phyloP scores from a whole-genome alignment of 1,140 invertebrate species.

The Centruroides sculpturatus region DNA sequence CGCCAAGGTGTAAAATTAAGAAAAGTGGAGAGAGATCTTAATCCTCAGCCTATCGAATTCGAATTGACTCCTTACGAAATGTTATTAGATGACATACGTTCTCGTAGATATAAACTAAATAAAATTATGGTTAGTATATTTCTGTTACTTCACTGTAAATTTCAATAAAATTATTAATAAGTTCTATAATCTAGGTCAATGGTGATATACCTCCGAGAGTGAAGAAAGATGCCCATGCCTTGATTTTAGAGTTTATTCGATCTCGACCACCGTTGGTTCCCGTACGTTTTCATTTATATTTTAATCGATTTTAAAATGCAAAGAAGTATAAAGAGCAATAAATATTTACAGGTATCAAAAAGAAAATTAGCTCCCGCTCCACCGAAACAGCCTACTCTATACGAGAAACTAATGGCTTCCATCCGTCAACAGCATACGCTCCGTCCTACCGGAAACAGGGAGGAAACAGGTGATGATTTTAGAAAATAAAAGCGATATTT shows the following conservation, averaged over 20 bases:
- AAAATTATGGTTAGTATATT: constrained; percentile 29
- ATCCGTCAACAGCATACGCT: constrained; percentile 55
- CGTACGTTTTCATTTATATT: constrained; percentile 37
- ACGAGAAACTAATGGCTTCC: constrained; percentile 74
- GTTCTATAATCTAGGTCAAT: constrained; percentile 39
- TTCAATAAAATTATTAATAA: not conserved
- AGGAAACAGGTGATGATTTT: not conserved
- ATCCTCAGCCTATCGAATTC: constrained; percentile 54
- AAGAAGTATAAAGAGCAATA: not conserved
- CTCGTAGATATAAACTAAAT: constrained; percentile 59
- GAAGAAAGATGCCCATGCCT: constrained; percentile 83
- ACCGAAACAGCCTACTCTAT: constrained; percentile 50
- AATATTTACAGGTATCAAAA: constrained; percentile 54
- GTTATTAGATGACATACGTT: constrained; percentile 87
- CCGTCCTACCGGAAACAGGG: constrained; percentile 12
- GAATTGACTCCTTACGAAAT: constrained; percentile 96
- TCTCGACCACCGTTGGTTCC: constrained; percentile 84
- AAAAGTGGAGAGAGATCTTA: constrained; percentile 47
- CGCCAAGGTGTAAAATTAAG: constrained; percentile 76
- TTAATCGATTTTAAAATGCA: not conserved
- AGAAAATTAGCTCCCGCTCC: constrained; percentile 56
- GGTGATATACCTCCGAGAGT: constrained; percentile 63
- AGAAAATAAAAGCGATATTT: constrained; percentile 5
- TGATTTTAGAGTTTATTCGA: constrained; percentile 91
- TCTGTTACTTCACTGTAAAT: not conserved